Percentiles rank a stretch among this genome's conserved stretches.
Evolutionary conservation across 2,888 invertebrate genomes (phyloP).

Genomic region (Herminia tarsipennalis): DNA sequence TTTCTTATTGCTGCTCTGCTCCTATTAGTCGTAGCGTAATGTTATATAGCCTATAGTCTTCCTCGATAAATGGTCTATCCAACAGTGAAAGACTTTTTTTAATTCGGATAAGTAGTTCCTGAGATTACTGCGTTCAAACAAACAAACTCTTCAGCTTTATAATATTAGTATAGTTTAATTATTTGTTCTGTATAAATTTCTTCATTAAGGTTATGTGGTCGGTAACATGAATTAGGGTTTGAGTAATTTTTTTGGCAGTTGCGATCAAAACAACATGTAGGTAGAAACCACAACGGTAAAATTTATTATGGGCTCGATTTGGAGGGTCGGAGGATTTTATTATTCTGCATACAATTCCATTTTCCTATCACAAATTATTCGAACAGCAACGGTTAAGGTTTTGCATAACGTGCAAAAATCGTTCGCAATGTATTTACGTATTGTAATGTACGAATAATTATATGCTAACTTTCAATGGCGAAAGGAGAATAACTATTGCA

Average conservation of each 20-base stretch:
- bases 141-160: no score
- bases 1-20: no score
- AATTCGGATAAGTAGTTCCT: no score
- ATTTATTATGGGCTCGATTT: slow-evolving; percentile 74
- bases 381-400: slow-evolving; percentile 72
- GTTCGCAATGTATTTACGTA: slow-evolving; percentile 67
- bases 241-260: slow-evolving; percentile 52
- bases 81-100: no score
- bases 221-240: slow-evolving; percentile 29
- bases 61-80: no score
- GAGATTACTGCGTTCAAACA: no score
- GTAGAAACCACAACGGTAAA: slow-evolving; percentile 63
- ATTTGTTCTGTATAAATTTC: no score
- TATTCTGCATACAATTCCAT: slow-evolving; percentile 83
- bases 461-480: slow-evolving; percentile 18
- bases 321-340: slow-evolving; percentile 79
- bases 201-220: slow-evolving; percentile 2
- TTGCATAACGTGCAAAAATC: slow-evolving; percentile 77
- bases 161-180: no score
- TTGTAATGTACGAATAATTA: slow-evolving; percentile 40
- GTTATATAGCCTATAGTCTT: no score
- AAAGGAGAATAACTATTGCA: slow-evolving; percentile 20
- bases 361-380: slow-evolving; percentile 82
- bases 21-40: no score
- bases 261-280: slow-evolving; percentile 57